Evolutionary conservation across 2,113 vertebrate genomes (phyloP).

Genomic region (Bungarus multicinctus): DNA sequence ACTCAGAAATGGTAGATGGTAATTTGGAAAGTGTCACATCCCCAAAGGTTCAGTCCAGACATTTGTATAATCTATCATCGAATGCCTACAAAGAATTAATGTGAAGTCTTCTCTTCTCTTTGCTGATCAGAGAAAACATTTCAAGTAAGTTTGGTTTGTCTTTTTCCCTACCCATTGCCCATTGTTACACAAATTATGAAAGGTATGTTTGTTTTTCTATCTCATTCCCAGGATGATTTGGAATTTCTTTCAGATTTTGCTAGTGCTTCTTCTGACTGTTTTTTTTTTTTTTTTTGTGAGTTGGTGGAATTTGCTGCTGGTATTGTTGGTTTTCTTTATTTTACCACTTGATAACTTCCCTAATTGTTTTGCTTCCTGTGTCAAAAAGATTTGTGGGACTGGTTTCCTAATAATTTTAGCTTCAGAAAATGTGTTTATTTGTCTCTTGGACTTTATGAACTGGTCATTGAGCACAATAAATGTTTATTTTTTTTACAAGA

Average conservation of each 20-base stretch:
- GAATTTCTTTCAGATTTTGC: background rate
- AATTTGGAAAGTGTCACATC: constrained; percentile 1
- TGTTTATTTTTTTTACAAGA: background rate
- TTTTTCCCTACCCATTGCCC: background rate
- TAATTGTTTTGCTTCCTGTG: background rate
- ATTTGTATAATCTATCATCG: background rate
- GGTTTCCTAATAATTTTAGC: background rate
- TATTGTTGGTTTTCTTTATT: background rate
- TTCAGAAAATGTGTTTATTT: background rate
- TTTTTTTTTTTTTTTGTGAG: background rate
- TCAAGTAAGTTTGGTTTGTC: background rate
- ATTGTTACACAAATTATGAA: background rate
- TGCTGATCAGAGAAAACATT: background rate
- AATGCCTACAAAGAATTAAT: background rate
- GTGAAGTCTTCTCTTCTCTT: background rate
- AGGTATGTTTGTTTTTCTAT: background rate
- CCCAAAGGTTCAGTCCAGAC: background rate
- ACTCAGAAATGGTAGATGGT: background rate
- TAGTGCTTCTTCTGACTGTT: background rate
- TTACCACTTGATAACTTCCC: background rate
- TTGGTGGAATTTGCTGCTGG: background rate
- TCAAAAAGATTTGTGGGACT: background rate
- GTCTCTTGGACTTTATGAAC: background rate
- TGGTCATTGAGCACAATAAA: background rate
- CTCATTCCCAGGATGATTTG: background rate